A percentile compares a stretch with the other conserved stretches of the same genome.
Conservation (phyloP, 2,797 vertebrate genomes). For the Pangasius larnaudii region DNA sequence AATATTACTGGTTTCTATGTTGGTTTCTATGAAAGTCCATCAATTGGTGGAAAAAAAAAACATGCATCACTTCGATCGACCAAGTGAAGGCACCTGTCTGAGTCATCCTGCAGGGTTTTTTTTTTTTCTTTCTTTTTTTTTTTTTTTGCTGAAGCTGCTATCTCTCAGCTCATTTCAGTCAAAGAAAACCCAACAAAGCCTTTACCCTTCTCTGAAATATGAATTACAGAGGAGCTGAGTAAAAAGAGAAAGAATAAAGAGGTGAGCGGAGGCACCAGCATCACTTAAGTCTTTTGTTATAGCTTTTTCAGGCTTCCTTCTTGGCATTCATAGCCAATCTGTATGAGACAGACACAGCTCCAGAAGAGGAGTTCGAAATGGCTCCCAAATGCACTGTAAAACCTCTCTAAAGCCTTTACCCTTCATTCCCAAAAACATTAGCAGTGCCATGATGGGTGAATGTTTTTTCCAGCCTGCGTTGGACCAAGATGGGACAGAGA, state of each 20-base stretch:
- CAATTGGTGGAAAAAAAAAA: background rate
- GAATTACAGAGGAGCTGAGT: constrained; percentile 38
- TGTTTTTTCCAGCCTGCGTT: constrained; percentile 27
- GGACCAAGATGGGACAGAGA: background rate
- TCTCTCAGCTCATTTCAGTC: constrained; percentile 44
- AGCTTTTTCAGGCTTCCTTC: constrained; percentile 37
- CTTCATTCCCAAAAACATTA: constrained; percentile 47
- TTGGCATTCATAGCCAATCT: constrained; percentile 52
- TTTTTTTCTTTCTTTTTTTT: background rate
- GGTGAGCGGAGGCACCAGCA: constrained; percentile 13
- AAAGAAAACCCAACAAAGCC: constrained; percentile 41
- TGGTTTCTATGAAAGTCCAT: background rate
- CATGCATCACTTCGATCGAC: background rate
- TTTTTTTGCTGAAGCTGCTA: background rate
- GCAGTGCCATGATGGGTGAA: constrained; percentile 42
- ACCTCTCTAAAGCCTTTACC: constrained; percentile 41
- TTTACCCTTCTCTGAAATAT: constrained; percentile 35
- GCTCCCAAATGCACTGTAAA: constrained; percentile 56
- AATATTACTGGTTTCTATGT: background rate
- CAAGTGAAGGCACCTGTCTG: constrained; percentile 11
- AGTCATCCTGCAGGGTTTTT: constrained; percentile 11
- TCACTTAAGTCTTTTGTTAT: constrained; percentile 42
- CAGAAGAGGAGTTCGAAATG: constrained; percentile 31
- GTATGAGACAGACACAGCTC: constrained; percentile 37
- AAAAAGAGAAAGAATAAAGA: constrained; percentile 43